Evolutionary conservation across 1,140 invertebrate species (phyloP).

Genomic region (Bombus consobrinus): DNA sequence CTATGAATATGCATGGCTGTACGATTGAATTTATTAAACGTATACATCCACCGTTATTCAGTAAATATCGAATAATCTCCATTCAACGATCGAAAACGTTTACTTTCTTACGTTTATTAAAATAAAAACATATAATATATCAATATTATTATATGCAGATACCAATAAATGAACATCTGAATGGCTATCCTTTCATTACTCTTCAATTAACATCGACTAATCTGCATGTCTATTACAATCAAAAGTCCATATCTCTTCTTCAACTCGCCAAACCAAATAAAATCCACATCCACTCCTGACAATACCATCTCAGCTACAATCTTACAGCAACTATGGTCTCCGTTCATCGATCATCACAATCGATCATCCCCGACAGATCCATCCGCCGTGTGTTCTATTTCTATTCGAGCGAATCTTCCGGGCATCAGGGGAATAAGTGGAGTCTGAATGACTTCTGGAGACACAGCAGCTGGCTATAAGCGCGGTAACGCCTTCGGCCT

Average conservation of each 20-base stretch:
- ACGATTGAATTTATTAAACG: background rate
- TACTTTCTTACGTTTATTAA: no score
- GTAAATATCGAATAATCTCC: background rate
- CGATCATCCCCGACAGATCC: background rate
- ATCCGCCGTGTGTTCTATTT: background rate
- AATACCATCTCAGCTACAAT: no score
- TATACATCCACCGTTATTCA: background rate
- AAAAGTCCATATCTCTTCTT: no score
- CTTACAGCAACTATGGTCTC: no score
- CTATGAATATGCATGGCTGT: background rate
- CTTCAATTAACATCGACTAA: no score
- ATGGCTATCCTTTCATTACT: no score
- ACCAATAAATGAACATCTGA: no score
- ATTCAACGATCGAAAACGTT: background rate
- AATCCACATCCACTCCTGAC: no score
- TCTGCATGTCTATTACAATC: no score
- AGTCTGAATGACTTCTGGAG: background rate
- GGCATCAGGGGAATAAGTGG: background rate
- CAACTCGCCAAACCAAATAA: no score
- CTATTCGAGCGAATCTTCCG: slow-evolving; percentile 19
- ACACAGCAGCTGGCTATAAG: slow-evolving; percentile 71
- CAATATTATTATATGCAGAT: no score
- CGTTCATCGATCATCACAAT: background rate
- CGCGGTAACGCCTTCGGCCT: slow-evolving; percentile 78
- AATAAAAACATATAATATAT: no score